Evolutionary conservation across 2,888 invertebrate genomes (phyloP), one percentile per base, ranked within the genome.

Genomic region (Plutella xylostella): DNA sequence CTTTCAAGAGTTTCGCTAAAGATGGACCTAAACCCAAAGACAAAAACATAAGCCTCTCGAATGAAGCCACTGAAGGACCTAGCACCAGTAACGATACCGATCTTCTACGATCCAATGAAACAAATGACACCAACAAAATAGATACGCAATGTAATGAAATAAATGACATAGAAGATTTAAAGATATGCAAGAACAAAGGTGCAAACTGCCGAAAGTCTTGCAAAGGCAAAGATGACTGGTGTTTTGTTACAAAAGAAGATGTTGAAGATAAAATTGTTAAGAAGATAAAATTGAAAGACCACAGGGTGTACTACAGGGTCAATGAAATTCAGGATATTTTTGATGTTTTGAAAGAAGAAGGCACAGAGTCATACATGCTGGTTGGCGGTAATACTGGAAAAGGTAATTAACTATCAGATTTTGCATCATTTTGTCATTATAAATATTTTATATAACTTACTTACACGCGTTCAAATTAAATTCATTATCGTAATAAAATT

Each of bases 321-420:
- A 59, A 68, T 35, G 60, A 63, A 1, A 48, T 86, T 1, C 62
- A 64, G 6, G 67, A 77, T 47, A 63, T 87, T 35, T 77, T 86
- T 53, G 56, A 66, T 34, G 55, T 85, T 18, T 39, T 54, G 4
- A 45, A 47, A 21, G 30, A 67, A 86, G 45, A 55, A 58, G 34
- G 58, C 55, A 33, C 60, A 70, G 46, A 47, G 19, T 65, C 62
- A 35, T 87, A 86, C 50, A 71, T 84, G 55, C 59, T 90, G n/a
- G 79, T 89, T 11, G 87, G 86, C 18, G 90, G 90, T 33, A 89
- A 89, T 57, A 90, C 89, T 9, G 90, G 88, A 6, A 87, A 86
- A 68, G 92, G 92, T 73, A 61, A 2, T 57, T 18, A 4, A 3
- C n/a, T n/a, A n/a, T n/a, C n/a, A n/a, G n/a, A n/a, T n/a, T n/a